Percentiles rank a stretch among this genome's conserved stretches.
phyloP scores from a whole-genome alignment of 2,797 vertebrate species.

The Pseudotriccus pelzelni region DNA sequence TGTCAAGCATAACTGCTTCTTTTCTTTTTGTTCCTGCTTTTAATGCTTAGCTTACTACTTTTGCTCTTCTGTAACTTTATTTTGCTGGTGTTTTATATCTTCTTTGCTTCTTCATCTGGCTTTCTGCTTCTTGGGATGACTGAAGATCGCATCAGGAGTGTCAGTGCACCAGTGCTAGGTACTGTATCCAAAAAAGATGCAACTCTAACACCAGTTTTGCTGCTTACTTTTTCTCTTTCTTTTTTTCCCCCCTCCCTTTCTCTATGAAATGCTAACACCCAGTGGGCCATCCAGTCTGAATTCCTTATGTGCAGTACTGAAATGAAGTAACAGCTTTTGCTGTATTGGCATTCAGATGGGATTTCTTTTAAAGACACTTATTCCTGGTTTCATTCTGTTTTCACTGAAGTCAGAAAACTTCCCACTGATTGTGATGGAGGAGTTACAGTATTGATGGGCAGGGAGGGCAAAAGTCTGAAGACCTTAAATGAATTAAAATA shows the following conservation, averaged over 20 bases:
- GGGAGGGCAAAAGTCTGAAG: neutral
- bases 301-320: neutral
- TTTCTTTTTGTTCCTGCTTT: constrained; percentile 71
- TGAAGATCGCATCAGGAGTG: constrained; percentile 92
- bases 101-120: constrained; percentile 77
- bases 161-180: constrained; percentile 96
- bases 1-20: constrained; percentile 34
- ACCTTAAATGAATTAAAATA: neutral
- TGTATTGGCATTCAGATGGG: neutral
- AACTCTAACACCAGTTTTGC: neutral
- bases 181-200: constrained; percentile 78
- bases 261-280: neutral
- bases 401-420: neutral
- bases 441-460: neutral
- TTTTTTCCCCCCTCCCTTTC: neutral
- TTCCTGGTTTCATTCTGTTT: neutral
- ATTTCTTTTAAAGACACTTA: neutral
- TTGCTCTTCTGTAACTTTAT: constrained; percentile 73
- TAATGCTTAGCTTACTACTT: constrained; percentile 70
- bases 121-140: constrained; percentile 82
- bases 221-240: neutral
- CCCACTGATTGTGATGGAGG: neutral
- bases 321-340: neutral
- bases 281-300: neutral
- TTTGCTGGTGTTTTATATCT: constrained; percentile 78